A percentile compares a stretch with the other conserved stretches of the same genome.
Conservation (phyloP, 2,888 invertebrate species). For the Polydrusus cervinus region DNA sequence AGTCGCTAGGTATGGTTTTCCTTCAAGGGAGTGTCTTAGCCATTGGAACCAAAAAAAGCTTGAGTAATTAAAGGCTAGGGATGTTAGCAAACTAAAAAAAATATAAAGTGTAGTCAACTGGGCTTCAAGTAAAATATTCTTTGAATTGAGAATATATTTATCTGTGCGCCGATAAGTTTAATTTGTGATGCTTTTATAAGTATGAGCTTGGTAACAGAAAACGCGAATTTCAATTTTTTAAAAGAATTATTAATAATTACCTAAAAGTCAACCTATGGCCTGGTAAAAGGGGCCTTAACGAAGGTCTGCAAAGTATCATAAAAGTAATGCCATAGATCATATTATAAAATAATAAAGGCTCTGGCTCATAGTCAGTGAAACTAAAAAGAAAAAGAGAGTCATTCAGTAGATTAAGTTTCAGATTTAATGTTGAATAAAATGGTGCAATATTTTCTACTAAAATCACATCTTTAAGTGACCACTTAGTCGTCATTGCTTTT, state of each 20-base stretch:
- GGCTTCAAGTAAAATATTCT: too few relatives aligned
- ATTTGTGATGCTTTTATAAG: too few relatives aligned
- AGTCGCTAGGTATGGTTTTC: conserved; percentile 59
- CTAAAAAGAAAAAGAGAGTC: conserved; percentile 20
- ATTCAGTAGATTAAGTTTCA: too few relatives aligned
- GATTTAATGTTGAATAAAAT: too few relatives aligned
- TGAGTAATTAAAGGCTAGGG: conserved; percentile 66
- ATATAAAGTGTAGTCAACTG: too few relatives aligned
- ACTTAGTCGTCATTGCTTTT: too few relatives aligned
- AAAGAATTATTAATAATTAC: conserved; percentile 50
- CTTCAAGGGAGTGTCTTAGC: conserved; percentile 58
- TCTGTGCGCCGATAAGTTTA: too few relatives aligned
- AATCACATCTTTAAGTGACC: too few relatives aligned
- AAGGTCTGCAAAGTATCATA: conserved; percentile 59
- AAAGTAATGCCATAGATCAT: conserved; percentile 62
- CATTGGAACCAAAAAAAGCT: conserved; percentile 64
- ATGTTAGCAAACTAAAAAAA: conserved; percentile 65
- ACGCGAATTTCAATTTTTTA: background rate
- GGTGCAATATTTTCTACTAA: too few relatives aligned
- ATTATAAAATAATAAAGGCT: conserved; percentile 57
- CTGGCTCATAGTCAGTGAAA: conserved; percentile 51
- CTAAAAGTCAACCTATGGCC: conserved; percentile 58
- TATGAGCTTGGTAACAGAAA: too few relatives aligned
- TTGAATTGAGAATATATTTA: too few relatives aligned
- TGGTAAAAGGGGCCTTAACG: conserved; percentile 56